Percentiles rank a stretch among this genome's conserved stretches.
These are phyloP conservation scores for Drosophila watanabei DNA, from an alignment of 1,140 invertebrate species.

Conservation along the genomic window DNA sequence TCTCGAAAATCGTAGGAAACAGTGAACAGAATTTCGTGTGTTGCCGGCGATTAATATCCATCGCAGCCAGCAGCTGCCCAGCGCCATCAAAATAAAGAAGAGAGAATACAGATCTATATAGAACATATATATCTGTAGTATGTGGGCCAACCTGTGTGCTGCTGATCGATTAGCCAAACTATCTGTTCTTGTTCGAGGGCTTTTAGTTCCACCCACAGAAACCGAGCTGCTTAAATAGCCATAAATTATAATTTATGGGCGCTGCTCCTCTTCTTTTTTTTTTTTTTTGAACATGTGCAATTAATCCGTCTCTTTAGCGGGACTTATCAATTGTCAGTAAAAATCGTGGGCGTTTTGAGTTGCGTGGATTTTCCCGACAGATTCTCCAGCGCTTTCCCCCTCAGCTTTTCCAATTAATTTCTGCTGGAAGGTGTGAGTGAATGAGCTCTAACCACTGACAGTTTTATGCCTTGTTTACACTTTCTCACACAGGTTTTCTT, in stretches of 20 bases:
- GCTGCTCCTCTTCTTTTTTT: neutral
- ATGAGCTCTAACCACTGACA: conserved; percentile 83
- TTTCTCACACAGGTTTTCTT: conserved; percentile 45
- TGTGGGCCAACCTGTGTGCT: conserved; percentile 72
- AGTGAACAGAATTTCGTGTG: conserved; percentile 63
- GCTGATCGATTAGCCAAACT: conserved; percentile 74
- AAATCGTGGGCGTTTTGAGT: conserved; percentile 49
- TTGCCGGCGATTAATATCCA: conserved; percentile 80
- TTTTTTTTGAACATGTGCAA: conserved; percentile 72
- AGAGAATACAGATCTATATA: conserved; percentile 54
- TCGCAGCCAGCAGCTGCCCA: conserved; percentile 75
- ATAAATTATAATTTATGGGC: conserved; percentile 83
- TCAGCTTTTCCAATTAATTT: conserved; percentile 54
- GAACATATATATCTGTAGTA: conserved; percentile 25
- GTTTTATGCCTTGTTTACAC: conserved; percentile 85
- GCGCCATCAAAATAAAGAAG: conserved; percentile 66
- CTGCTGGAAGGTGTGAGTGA: conserved; percentile 23
- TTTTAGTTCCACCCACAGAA: conserved; percentile 76
- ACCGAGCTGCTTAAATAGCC: conserved; percentile 74
- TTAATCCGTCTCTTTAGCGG: conserved; percentile 78
- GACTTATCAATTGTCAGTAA: conserved; percentile 79
- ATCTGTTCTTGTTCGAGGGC: conserved; percentile 48
- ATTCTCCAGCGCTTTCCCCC: conserved; percentile 2
- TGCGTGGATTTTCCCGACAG: conserved; percentile 14
- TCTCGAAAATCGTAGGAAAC: conserved; percentile 3